A percentile compares a stretch with the other conserved stretches of the same genome.
Evolutionary conservation across 2,113 vertebrate species (phyloP).

Genomic region (Dicrurus megarhynchus): DNA sequence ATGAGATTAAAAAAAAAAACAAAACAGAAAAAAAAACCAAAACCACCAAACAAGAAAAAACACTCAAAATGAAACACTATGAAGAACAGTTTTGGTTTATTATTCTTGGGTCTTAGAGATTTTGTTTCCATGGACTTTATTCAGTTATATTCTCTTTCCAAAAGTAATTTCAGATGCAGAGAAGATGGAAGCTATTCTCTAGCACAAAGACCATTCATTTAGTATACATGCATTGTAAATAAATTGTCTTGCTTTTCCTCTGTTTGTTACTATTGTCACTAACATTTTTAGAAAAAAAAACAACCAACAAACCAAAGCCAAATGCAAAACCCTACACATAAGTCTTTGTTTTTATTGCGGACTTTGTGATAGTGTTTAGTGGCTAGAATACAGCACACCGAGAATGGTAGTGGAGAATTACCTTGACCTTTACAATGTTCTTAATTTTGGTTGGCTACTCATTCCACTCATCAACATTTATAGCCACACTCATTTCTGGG

Average conservation of each 20-base stretch:
- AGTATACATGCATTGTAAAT: not conserved
- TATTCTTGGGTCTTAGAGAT: not conserved
- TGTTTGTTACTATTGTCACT: not conserved
- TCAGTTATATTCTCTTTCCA: not conserved
- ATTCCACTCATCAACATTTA: conserved; percentile 33
- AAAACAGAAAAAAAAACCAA: too few species aligned
- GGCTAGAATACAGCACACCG: not conserved
- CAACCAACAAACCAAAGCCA: not conserved
- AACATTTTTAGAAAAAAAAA: not conserved
- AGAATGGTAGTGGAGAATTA: not conserved
- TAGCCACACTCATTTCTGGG: not conserved
- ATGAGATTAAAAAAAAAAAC: not conserved
- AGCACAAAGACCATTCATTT: not conserved
- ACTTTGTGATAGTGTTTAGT: not conserved
- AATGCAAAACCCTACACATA: rapidly evolving
- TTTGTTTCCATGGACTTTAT: not conserved
- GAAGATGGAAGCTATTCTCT: not conserved
- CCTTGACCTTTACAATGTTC: conserved; percentile 46
- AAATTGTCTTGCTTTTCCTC: not conserved
- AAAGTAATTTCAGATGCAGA: not conserved
- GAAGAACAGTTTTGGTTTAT: conserved; percentile 18
- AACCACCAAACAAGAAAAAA: not conserved
- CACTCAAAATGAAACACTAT: not conserved
- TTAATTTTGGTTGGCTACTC: conserved; percentile 49
- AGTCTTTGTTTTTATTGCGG: not conserved